Evolutionary conservation across 2,797 vertebrate species (phyloP), one percentile per base, ranked within the genome.

Genomic region (Linurgus olivaceus): DNA sequence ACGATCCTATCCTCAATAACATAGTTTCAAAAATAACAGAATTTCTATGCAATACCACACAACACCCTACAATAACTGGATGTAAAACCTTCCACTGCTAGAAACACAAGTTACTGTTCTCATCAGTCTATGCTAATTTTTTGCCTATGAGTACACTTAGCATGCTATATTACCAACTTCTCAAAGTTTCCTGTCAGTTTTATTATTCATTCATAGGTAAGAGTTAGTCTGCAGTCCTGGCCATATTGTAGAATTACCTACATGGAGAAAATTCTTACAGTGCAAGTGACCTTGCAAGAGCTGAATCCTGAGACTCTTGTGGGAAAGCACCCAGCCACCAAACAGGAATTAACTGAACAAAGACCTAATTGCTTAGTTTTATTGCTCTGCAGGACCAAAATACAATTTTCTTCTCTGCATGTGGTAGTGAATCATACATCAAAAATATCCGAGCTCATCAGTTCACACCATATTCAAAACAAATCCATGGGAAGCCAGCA

Each of bases 381-480:
- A 94, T 93, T 94, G 92, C 94, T 91, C 94, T 68, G 87, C 72
- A 91, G 91, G 94, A 96, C 91, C 70, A 93, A 96, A 97, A 93
- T 92, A 95, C 62, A 91, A 94, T 96, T 96, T 96, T 93, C 91
- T 87, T 86, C 92, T 73, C 95, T 93, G 87, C 78, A 66, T 96
- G 95, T 88, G 94, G 94, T 96, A 93, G 87, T 96, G 95, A 97
- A 96, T 96, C 96, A 96, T 94, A 96, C 91, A 96, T 93, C 95
- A 96, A 95, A 97, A 96, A 96, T 96, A 96, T 77, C 90, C 81
- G 74, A 83, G 88, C 88, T 95, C 94, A 95, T 95, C 91, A 93
- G 63, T 89, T 89, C 91, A 90, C 72, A 92, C 86, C 54, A 71
- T 16, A 83, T 51, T 93, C 91, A 80, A 70, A 97, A 92, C 91